A percentile compares a stretch with the other conserved stretches of the same genome.
These are phyloP conservation scores for Geococcyx californianus DNA, from an alignment of 2,113 vertebrate genomes.

Conservation along the genomic window DNA sequence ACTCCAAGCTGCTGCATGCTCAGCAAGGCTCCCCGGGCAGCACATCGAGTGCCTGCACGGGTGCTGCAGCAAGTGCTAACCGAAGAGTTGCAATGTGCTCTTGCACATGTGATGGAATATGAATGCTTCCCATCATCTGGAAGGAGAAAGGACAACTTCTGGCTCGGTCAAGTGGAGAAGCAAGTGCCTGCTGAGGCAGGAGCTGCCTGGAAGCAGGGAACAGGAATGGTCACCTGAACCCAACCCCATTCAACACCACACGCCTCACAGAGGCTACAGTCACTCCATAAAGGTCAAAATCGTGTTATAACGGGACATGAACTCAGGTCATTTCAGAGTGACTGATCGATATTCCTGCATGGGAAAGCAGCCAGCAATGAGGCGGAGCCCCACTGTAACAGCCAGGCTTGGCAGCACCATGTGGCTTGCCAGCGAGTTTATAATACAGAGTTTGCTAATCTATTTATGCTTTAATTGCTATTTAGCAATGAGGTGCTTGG, in stretches of 20 bases:
- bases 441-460: not conserved
- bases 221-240: not conserved
- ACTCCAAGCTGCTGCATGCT: not conserved
- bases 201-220: not conserved
- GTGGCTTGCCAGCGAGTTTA: not conserved
- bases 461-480: slow-evolving; percentile 30
- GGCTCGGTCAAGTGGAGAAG: not conserved
- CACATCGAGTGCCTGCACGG: fast-evolving
- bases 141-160: not conserved
- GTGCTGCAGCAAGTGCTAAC: not conserved
- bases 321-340: not conserved
- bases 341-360: not conserved
- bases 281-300: not conserved
- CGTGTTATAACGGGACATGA: not conserved
- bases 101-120: fast-evolving
- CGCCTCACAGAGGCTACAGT: not conserved
- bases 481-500: slow-evolving; percentile 13
- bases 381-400: not conserved
- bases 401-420: not conserved
- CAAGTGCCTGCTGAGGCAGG: not conserved
- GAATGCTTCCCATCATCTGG: not conserved
- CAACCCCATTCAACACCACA: fast-evolving
- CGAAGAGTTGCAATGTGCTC: not conserved
- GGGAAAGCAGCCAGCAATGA: not conserved
- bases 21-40: not conserved